phyloP scores from a whole-genome alignment of 35 echinoderm and acorn worm genomes.

The Heliocidaris erythrogramma region DNA sequence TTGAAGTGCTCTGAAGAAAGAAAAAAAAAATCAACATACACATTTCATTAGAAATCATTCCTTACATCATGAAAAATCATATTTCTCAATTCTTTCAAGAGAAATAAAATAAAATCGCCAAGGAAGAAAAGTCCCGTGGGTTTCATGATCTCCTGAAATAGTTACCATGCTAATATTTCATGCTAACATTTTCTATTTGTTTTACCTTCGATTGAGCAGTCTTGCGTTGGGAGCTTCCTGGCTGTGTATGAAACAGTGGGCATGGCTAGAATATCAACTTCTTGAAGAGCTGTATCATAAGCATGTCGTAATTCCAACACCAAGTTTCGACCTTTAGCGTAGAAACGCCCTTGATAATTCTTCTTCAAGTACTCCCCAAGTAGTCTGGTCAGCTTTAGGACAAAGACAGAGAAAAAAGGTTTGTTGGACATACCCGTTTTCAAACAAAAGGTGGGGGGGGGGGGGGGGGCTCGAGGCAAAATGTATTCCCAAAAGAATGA shows the following conservation, averaged over 20 bases:
- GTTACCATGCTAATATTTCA: no score
- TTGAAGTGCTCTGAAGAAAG: not conserved
- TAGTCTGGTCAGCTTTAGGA: slow-evolving; percentile 41
- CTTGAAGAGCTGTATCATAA: slow-evolving; percentile 59
- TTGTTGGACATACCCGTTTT: not conserved
- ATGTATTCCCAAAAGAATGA: not conserved
- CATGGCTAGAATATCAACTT: slow-evolving; percentile 66
- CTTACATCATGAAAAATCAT: no score
- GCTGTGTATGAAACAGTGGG: slow-evolving; percentile 73
- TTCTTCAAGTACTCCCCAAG: slow-evolving; percentile 65
- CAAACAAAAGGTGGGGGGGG: not conserved
- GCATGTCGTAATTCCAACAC: slow-evolving; percentile 41
- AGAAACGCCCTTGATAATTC: slow-evolving; percentile 64
- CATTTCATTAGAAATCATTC: no score
- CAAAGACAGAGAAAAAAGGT: not conserved
- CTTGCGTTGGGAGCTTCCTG: slow-evolving; percentile 47
- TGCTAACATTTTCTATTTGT: not conserved
- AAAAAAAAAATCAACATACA: not conserved
- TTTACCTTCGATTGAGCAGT: slow-evolving; percentile 54
- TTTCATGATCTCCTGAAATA: no score
- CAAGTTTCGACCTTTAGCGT: slow-evolving; percentile 80
- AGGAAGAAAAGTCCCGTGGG: no score
- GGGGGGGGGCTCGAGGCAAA: not conserved
- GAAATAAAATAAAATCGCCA: no score
- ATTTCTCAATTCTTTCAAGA: not conserved